Evolutionary conservation across 2,888 invertebrate species (phyloP).

Genomic region (Blastobasis adustella): DNA sequence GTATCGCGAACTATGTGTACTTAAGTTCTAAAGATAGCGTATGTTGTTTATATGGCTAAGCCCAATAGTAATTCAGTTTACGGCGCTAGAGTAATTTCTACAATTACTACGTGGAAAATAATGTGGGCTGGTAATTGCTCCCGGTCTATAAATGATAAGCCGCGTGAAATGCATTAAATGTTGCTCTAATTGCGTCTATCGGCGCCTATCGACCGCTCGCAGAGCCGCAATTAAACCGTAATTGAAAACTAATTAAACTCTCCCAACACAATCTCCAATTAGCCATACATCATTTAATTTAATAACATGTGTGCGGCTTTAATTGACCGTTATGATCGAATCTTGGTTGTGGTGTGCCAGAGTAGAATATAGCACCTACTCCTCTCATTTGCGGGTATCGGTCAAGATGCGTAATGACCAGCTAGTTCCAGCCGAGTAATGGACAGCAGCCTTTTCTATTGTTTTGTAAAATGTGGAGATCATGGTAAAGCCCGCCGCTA

Average conservation of each 20-base stretch:
- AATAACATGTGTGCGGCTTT: constrained; percentile 22
- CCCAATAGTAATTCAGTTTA: too few relatives aligned
- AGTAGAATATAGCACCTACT: too few relatives aligned
- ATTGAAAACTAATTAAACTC: constrained; percentile 47
- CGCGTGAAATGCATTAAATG: constrained; percentile 29
- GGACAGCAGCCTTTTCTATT: too few relatives aligned
- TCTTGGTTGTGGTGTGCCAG: too few relatives aligned
- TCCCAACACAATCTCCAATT: constrained; percentile 39
- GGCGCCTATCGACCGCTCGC: constrained; percentile 26
- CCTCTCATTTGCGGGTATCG: too few relatives aligned
- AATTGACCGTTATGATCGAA: constrained; percentile 20
- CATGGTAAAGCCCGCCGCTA: too few relatives aligned
- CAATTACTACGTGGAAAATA: not conserved
- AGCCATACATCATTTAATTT: constrained; percentile 36
- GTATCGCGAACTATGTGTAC: too few relatives aligned
- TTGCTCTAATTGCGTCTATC: constrained; percentile 41
- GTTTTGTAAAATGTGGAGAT: too few relatives aligned
- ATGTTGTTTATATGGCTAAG: too few relatives aligned
- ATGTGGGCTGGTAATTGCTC: constrained; percentile 13
- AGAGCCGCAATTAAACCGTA: constrained; percentile 44
- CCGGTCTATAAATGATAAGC: constrained; percentile 23
- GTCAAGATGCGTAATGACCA: too few relatives aligned
- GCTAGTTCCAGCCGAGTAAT: too few relatives aligned
- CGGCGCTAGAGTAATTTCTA: not conserved
- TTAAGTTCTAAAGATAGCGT: too few relatives aligned